Base-by-base conservation (phyloP, 2,113 vertebrate species). In the Dissostichus mawsoni region DNA sequence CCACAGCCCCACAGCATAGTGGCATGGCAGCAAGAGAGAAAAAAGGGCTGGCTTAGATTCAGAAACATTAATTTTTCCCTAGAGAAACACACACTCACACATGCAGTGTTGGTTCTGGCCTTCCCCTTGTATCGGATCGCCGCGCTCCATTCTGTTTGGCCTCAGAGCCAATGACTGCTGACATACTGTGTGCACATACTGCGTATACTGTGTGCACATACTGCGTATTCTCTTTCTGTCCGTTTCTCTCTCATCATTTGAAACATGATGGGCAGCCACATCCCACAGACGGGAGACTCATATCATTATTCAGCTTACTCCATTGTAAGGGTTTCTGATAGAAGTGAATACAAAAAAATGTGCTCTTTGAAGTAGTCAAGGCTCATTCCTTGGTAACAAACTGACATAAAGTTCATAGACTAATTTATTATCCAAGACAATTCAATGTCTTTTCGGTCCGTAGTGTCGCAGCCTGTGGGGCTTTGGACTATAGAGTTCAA, bases 21-120 rank as follows among this genome's bases (percentile, higher is more conserved):
- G 29, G 74, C 81, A 78, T 44, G 50, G 58, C 65, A 73, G 71
- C 10, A 11, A 0, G 25, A 41, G 45, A 69, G 47, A 52, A 10
- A n/a, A 73, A 8, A 41, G 36, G 1, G 51, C 10, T 41, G 69
- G 53, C 80, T 74, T 68, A 80, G 74, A 75, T 78, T 89, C 84
- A 85, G 68, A 88, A 86, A 92, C 82, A 81, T 87, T 81, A 86
- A 92, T 64, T 74, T 76, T 71, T 87, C 87, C 89, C 87, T 59
- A 2, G 58, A 82, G 88, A 84, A 14, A 61, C 58, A 59, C 63
- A 63, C 33, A 11, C 73, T 58, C 55, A 58, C 67, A 80, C 13
- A 76, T 25, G 56, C 75, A 74, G 63, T 57, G 41, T 55, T 62
- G 58, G 65, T 71, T 75, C 70, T 84, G 41, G 18, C 58, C 76